Evolutionary conservation across 2,888 invertebrate genomes (phyloP).

Genomic region (Napeogenes sylphis): DNA sequence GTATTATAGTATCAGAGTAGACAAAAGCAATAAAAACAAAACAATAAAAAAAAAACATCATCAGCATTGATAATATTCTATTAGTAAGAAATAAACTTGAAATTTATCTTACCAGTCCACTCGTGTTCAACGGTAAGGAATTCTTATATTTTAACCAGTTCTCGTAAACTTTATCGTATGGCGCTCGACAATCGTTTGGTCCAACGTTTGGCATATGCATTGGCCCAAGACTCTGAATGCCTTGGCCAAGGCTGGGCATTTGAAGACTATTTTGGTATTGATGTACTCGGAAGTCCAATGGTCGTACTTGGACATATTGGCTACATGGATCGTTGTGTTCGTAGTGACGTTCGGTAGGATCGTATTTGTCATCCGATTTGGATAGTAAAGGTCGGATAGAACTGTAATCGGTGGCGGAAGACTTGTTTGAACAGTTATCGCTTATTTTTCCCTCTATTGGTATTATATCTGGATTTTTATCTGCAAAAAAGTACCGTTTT

Average conservation of each 20-base stretch:
- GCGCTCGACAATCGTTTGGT: slow-evolving; percentile 51
- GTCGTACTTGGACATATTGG: slow-evolving; percentile 66
- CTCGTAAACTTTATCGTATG: slow-evolving; percentile 70
- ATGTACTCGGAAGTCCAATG: slow-evolving; percentile 57
- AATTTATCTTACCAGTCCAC: slow-evolving; percentile 57
- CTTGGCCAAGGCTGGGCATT: slow-evolving; percentile 55
- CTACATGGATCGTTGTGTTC: slow-evolving; percentile 61
- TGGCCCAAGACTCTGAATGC: slow-evolving; percentile 51
- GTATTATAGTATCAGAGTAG: too few species aligned
- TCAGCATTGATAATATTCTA: too few species aligned
- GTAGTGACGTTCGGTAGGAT: slow-evolving; percentile 52
- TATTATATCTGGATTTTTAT: slow-evolving; percentile 74
- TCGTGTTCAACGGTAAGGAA: slow-evolving; percentile 66
- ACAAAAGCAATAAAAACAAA: too few species aligned
- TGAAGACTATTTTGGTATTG: slow-evolving; percentile 33
- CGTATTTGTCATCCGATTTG: slow-evolving; percentile 63
- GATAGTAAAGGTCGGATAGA: slow-evolving; percentile 65
- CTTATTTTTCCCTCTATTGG: slow-evolving; percentile 71
- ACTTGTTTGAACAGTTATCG: slow-evolving; percentile 69
- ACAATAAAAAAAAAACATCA: too few species aligned
- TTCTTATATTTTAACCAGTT: slow-evolving; percentile 77
- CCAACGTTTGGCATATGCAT: slow-evolving; percentile 25
- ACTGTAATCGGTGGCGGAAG: slow-evolving; percentile 67
- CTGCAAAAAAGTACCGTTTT: slow-evolving; percentile 39
- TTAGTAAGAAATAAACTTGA: too few species aligned